Evolutionary conservation across 2,888 invertebrate genomes (phyloP), one percentile per base, ranked within the genome.

Genomic region (Chrysina gloriosa): DNA sequence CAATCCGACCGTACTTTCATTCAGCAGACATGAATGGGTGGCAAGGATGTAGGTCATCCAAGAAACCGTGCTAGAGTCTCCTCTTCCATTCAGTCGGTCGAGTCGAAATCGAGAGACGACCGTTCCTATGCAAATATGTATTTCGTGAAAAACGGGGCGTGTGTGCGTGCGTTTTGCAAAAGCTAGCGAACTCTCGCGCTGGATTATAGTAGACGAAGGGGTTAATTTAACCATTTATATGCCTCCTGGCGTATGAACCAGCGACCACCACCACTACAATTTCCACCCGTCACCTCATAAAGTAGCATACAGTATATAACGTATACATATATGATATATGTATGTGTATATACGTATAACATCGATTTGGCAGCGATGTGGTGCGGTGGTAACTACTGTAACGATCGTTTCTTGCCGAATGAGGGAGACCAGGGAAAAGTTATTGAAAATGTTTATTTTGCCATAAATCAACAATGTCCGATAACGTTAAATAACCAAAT

Each of bases 11-110:
- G 72, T 70, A 48, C 71, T 76, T 77, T 76, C 79, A 79, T 79
- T 79, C 77, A 79, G 72, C 74, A 75, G 78, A 74, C 77, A 79
- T 80, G 80, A 80, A 80, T 80, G 80, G 78, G 73, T 69, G 58
- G 58, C 5, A 69, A 52, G 48, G 58, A 68, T 68, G 48, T 68
- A 65, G 68, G 68, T 68, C 68, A 68, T 42, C 67, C 19, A 39
- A 67, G 67, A 50, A 67, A 63, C 42, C 45, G 52, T 50, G 58
- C n/a, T 19, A 27, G 31, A 42, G n/a, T 25, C 52, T 25, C 29
- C 27, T 58, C 27, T 14, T 61, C 58, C 58, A 61, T 61, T 61
- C 58, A 61, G 42, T 42, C 56, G 27, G 21, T 1, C n/a, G 48
- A 23, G n/a, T n/a, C n/a, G n/a, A n/a, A n/a, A n/a, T n/a, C n/a